Evolutionary conservation across 2,113 vertebrate species (phyloP), one percentile per base, ranked within the genome.

Genomic region (Mormoops blainvillei): DNA sequence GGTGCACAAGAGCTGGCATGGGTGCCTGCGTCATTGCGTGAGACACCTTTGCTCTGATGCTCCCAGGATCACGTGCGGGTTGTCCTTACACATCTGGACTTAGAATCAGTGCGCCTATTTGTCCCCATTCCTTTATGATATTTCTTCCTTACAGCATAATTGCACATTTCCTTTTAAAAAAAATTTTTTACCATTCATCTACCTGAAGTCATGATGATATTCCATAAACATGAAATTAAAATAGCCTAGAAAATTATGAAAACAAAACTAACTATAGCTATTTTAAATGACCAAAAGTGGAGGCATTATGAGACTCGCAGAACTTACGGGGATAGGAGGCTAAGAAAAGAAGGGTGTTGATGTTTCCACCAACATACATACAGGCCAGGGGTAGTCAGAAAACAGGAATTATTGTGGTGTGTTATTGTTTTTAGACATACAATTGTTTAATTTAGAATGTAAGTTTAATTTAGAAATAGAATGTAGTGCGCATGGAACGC

Each of bases 371-470:
- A 81, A 74, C 68, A 95, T 31, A 74, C 68, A 95, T 31, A 31
- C 26, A 94, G 92, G 68, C 9, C 7, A 3, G 71, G 41, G 71
- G 73, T 9, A n/a, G 5, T 26, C 54, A 91, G 68, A 77, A 76
- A 56, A 87, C 71, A 92, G 61, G 52, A 19, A 2, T 87, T 45
- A 76, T 0, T 52, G 1, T 0, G 15, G 8, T 6, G 33, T 56
- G 15, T 33, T 24, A 28, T 31, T 94, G 82, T 24, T 52, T 81
- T n/a, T 73, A 36, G 48, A 52, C 95, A 88, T 41, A 61, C 76
- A 86, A 71, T 14, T 48, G 68, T 65, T 96, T 97, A 78, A 96
- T 65, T 96, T 89, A 61, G 52, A 94, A 63, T 16, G 82, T 20
- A 97, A 7, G 28, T 36, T 45, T 52, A 58, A 76, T 20, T 77